These are phyloP conservation scores for Fragum fragum DNA, from an alignment of 2,888 invertebrate genomes.

Conservation along the genomic window DNA sequence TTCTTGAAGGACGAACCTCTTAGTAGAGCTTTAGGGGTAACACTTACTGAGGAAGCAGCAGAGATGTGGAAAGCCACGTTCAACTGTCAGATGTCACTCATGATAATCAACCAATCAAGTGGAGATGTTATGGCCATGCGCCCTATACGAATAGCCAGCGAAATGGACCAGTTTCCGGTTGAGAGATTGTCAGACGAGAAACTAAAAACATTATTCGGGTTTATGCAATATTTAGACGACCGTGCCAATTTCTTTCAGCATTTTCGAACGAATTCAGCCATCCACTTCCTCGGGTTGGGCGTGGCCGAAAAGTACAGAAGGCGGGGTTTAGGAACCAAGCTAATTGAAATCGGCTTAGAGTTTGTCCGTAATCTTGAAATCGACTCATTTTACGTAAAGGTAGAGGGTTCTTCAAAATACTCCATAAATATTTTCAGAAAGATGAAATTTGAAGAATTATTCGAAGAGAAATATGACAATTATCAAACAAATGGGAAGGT, in stretches of 20 bases:
- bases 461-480: slow-evolving; percentile 21
- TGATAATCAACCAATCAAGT: slow-evolving; percentile 34
- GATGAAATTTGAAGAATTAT: slow-evolving; percentile 30
- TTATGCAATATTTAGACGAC: slow-evolving; percentile 30
- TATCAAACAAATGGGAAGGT: slow-evolving; percentile 33
- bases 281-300: slow-evolving; percentile 40
- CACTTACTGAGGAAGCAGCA: slow-evolving; percentile 28
- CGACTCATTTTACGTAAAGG: slow-evolving; percentile 37
- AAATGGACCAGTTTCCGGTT: slow-evolving; percentile 16
- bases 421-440: slow-evolving; percentile 40
- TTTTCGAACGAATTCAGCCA: slow-evolving; percentile 21
- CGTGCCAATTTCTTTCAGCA: slow-evolving; percentile 36
- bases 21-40: slow-evolving; percentile 20
- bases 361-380: slow-evolving; percentile 41
- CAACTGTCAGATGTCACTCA: slow-evolving; percentile 32
- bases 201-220: slow-evolving; percentile 6
- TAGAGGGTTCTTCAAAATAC: slow-evolving; percentile 37
- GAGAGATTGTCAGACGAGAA: slow-evolving; percentile 12
- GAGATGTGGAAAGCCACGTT: slow-evolving; percentile 26
- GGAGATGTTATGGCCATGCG: slow-evolving; percentile 37
- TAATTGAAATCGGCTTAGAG: slow-evolving; percentile 23
- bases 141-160: slow-evolving; percentile 13
- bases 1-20: slow-evolving; percentile 37
- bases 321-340: slow-evolving; percentile 27
- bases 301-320: slow-evolving; percentile 27